These are phyloP conservation scores for Anthophora plumipes DNA, from an alignment of 2,888 invertebrate genomes.

Conservation along the genomic window DNA sequence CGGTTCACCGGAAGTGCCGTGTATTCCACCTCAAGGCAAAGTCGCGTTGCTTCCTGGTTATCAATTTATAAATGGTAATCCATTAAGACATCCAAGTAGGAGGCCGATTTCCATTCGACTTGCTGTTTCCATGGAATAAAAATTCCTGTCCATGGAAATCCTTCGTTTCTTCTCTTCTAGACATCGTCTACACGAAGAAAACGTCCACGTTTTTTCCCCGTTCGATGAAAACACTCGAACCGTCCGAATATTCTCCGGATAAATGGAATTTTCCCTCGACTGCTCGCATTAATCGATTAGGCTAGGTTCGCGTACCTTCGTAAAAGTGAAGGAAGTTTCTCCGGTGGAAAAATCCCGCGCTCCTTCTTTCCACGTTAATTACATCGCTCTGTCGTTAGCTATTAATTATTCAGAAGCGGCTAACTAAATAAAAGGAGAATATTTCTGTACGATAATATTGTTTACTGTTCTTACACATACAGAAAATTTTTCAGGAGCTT, in stretches of 20 bases:
- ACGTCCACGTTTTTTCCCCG: neutral
- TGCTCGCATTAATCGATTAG: constrained; percentile 21
- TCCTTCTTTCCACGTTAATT: neutral
- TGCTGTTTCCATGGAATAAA: neutral
- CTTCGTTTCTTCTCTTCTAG: too few relatives aligned
- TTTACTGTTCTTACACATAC: neutral
- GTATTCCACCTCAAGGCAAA: neutral
- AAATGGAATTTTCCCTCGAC: constrained; percentile 50
- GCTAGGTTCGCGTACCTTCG: neutral
- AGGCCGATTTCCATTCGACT: constrained; percentile 15
- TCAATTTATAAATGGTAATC: constrained; percentile 26
- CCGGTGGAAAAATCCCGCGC: neutral
- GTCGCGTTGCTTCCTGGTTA: neutral
- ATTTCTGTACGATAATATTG: too few relatives aligned
- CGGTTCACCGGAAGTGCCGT: neutral
- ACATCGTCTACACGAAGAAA: too few relatives aligned
- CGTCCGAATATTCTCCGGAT: constrained; percentile 20
- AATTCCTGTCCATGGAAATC: constrained; percentile 6
- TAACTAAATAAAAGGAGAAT: neutral
- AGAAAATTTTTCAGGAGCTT: neutral
- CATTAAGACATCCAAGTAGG: constrained; percentile 24
- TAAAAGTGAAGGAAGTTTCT: neutral
- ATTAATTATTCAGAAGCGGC: constrained; percentile 4
- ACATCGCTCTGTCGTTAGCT: neutral
- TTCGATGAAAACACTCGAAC: neutral